These are phyloP conservation scores for Bubo scandiacus DNA, from an alignment of 2,113 vertebrate species.

Conservation along the genomic window DNA sequence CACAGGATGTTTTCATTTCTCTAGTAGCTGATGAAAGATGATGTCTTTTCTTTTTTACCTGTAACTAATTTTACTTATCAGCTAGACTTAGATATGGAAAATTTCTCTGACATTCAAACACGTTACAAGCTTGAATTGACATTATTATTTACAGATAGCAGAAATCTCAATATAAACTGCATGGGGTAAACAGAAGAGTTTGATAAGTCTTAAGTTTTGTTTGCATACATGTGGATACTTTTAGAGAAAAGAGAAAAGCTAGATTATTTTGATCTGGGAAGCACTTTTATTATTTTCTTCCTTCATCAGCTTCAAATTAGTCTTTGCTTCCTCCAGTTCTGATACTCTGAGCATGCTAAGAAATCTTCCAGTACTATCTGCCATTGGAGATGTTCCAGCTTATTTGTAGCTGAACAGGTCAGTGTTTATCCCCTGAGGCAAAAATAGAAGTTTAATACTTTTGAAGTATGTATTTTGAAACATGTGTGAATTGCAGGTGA, in stretches of 20 bases:
- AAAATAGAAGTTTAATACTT: neutral
- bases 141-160: neutral
- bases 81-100: neutral
- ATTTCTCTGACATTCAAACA: neutral
- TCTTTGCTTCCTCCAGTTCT: neutral
- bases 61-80: neutral
- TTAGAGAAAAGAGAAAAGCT: neutral
- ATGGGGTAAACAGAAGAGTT: neutral
- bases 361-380: neutral
- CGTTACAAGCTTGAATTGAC: neutral
- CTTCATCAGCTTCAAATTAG: neutral
- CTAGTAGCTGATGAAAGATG: neutral
- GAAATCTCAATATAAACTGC: neutral
- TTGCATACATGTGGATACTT: neutral
- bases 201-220: neutral
- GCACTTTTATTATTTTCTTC: neutral
- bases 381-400: neutral
- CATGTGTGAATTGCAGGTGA: neutral
- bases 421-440: neutral
- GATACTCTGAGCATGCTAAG: neutral
- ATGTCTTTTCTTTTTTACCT: neutral
- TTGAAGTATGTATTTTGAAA: neutral
- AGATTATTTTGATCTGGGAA: neutral
- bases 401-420: neutral
- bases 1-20: neutral